Conservation (phyloP, 37 sponge, comb jelly and placozoan species). For the Halisarca cf. caerulea region DNA sequence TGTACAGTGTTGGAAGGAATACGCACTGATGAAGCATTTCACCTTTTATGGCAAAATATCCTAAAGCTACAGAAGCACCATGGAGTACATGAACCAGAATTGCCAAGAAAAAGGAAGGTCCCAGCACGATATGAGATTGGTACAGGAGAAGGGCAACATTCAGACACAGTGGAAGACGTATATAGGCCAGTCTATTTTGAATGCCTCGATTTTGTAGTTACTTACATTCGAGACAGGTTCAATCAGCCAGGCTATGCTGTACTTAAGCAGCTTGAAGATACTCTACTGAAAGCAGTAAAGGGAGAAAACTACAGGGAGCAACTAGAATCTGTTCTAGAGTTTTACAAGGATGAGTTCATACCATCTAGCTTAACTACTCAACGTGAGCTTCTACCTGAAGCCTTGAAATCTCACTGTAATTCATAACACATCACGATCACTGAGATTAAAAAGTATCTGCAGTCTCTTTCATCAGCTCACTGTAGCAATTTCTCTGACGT, state of each 20-base stretch:
- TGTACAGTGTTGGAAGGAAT: conserved; percentile 4
- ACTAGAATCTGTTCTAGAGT: not conserved
- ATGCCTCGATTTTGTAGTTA: conserved; percentile 14
- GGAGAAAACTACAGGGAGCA: not conserved
- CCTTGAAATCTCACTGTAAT: no score
- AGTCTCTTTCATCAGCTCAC: no score
- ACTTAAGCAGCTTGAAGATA: not conserved
- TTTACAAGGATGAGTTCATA: conserved; percentile 23
- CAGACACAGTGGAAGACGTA: conserved; percentile 12
- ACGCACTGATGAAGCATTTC: conserved; percentile 15
- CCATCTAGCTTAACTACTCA: not conserved
- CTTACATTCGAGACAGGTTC: conserved; percentile 12
- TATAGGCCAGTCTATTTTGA: conserved; percentile 34
- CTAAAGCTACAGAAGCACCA: not conserved
- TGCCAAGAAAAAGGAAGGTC: conserved; percentile 33
- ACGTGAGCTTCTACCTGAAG: not conserved
- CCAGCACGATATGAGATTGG: conserved; percentile 19
- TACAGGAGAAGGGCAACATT: conserved; percentile 12
- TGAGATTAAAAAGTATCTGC: no score
- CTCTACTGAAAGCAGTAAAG: not conserved
- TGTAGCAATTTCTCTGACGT: no score
- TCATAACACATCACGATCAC: no score
- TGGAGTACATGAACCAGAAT: conserved; percentile 7
- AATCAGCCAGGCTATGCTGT: conserved; percentile 11
- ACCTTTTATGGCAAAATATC: conserved; percentile 3